phyloP scores from a whole-genome alignment of 2,888 invertebrate species.

The Sicus ferrugineus region DNA sequence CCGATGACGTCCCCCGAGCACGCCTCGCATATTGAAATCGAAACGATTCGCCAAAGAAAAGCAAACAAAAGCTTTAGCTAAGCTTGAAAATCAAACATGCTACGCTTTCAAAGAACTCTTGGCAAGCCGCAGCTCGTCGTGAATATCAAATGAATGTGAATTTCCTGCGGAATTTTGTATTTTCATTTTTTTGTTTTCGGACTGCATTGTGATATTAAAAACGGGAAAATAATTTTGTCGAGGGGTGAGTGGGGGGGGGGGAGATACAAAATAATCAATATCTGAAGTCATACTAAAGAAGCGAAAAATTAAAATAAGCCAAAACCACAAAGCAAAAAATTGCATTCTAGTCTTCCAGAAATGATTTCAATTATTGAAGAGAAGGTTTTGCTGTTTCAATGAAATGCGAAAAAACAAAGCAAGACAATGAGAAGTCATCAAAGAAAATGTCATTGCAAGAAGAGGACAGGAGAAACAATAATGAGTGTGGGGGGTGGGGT shows the following conservation, averaged over 20 bases:
- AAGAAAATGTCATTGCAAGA: neutral
- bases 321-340: neutral
- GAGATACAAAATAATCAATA: neutral
- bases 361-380: neutral
- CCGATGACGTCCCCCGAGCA: too few relatives aligned
- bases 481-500: neutral
- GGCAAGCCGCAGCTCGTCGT: too few relatives aligned
- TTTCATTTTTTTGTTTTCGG: neutral
- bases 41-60: conserved; percentile 13
- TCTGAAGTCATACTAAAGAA: neutral
- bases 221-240: too few relatives aligned
- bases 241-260: too few relatives aligned
- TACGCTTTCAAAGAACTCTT: conserved; percentile 17
- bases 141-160: neutral
- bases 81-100: conserved; percentile 21
- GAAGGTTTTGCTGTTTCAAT: too few relatives aligned
- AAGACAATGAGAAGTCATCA: neutral
- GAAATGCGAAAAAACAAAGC: too few relatives aligned
- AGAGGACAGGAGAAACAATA: neutral
- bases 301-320: neutral
- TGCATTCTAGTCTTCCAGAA: too few relatives aligned
- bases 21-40: conserved; percentile 1
- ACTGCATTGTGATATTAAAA: neutral
- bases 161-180: neutral
- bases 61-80: conserved; percentile 21